Evolutionary conservation across 2,113 vertebrate species (phyloP).

Genomic region (Solea senegalensis): DNA sequence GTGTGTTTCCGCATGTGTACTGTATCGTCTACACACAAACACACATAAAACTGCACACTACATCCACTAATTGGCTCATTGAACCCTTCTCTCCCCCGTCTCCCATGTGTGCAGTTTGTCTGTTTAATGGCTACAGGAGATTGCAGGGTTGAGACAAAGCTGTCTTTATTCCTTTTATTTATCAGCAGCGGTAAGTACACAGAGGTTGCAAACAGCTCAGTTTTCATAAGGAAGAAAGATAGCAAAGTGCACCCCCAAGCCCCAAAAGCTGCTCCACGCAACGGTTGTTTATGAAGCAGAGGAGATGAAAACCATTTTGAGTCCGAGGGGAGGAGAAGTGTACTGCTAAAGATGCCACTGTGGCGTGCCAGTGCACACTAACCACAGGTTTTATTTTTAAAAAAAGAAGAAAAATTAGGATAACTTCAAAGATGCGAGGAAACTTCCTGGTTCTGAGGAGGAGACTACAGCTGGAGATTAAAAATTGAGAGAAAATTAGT

Average conservation of each 20-base stretch:
- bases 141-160: conserved; percentile 62
- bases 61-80: conserved; percentile 61
- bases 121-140: conserved; percentile 69
- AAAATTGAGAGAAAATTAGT: conserved; percentile 52
- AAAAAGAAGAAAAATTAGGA: conserved; percentile 24
- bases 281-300: conserved; percentile 39
- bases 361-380: conserved; percentile 27
- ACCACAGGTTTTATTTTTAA: neutral
- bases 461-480: conserved; percentile 26
- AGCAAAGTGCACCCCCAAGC: conserved; percentile 29
- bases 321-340: conserved; percentile 42
- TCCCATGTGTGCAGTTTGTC: conserved; percentile 63
- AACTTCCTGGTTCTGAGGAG: conserved; percentile 37
- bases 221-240: conserved; percentile 42
- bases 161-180: conserved; percentile 65
- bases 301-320: conserved; percentile 56
- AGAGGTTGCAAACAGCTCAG: conserved; percentile 47
- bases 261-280: conserved; percentile 27
- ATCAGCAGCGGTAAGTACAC: conserved; percentile 57
- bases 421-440: conserved; percentile 57
- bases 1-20: conserved; percentile 22
- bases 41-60: conserved; percentile 28
- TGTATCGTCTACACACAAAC: conserved; percentile 6
- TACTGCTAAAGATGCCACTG: conserved; percentile 28
- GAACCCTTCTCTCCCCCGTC: conserved; percentile 53